Evolutionary conservation across 2,888 invertebrate genomes (phyloP).

Genomic region (Julus scanicus): DNA sequence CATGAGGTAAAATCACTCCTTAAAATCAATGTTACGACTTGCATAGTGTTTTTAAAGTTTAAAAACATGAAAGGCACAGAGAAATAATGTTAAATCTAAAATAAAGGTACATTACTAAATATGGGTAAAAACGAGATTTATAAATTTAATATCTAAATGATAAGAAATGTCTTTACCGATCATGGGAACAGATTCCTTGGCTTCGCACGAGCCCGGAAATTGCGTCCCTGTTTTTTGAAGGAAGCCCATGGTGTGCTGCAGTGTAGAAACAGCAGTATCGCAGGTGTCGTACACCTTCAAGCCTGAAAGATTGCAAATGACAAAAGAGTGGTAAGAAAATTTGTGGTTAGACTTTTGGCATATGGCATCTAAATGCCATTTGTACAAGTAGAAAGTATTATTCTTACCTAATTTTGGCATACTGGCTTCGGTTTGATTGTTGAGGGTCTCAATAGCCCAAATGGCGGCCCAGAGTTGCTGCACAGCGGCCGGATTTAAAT

Average conservation of each 20-base stretch:
- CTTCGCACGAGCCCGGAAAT: constrained; percentile 31
- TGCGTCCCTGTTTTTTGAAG: not conserved
- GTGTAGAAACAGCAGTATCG: not conserved
- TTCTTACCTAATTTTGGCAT: constrained; percentile 62
- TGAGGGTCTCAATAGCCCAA: constrained; percentile 64
- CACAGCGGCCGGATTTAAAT: constrained; percentile 61
- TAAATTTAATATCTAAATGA: no score
- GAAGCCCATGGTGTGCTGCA: constrained; percentile 48
- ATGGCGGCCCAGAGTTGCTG: constrained; percentile 63
- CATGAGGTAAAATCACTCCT: no score
- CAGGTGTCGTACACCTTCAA: constrained; percentile 53
- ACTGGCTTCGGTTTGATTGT: constrained; percentile 63
- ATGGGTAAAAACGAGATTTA: no score
- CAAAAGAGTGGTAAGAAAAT: not conserved
- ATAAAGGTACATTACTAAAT: no score
- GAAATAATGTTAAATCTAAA: no score
- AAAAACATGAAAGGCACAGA: no score
- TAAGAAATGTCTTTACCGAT: not conserved
- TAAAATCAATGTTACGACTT: no score
- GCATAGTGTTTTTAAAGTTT: not conserved
- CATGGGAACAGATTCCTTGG: constrained; percentile 25
- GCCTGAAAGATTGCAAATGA: not conserved
- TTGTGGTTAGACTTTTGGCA: not conserved
- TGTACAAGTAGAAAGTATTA: not conserved
- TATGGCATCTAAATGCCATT: not conserved